phyloP scores from a whole-genome alignment of 1,140 invertebrate genomes.

The Lucilia cuprina region DNA sequence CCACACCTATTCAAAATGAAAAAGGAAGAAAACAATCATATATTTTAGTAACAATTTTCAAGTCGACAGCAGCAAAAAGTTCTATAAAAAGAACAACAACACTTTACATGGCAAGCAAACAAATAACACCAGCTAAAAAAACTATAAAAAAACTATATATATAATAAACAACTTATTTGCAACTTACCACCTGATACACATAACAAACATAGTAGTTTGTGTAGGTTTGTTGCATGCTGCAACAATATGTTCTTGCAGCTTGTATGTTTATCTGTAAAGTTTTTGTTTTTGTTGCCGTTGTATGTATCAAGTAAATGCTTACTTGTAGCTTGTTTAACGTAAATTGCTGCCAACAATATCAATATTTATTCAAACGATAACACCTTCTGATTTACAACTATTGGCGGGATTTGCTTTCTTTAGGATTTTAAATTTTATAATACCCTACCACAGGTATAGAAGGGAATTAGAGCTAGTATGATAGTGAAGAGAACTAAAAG shows the following conservation, averaged over 20 bases:
- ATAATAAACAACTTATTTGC: conserved; percentile 13
- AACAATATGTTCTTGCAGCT: background rate
- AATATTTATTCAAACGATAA: conserved; percentile 39
- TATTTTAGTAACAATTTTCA: background rate
- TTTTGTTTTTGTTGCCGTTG: background rate
- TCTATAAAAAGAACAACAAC: background rate
- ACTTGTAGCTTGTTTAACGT: conserved; percentile 26
- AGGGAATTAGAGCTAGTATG: background rate
- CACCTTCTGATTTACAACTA: conserved; percentile 33
- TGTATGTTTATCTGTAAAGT: too few species aligned
- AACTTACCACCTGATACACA: conserved; percentile 14
- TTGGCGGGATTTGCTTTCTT: background rate
- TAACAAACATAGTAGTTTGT: background rate
- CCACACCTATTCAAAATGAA: background rate
- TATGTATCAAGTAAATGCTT: conserved; percentile 10
- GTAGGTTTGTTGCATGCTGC: background rate
- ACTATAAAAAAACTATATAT: background rate
- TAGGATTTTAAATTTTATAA: background rate
- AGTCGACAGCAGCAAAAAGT: background rate
- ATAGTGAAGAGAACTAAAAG: too few species aligned
- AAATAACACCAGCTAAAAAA: background rate
- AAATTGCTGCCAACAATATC: conserved; percentile 37
- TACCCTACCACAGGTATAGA: background rate
- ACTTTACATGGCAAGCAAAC: background rate
- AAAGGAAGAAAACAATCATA: background rate